phyloP scores from a whole-genome alignment of 2,888 invertebrate genomes.

The Coleophora flavipennella region DNA sequence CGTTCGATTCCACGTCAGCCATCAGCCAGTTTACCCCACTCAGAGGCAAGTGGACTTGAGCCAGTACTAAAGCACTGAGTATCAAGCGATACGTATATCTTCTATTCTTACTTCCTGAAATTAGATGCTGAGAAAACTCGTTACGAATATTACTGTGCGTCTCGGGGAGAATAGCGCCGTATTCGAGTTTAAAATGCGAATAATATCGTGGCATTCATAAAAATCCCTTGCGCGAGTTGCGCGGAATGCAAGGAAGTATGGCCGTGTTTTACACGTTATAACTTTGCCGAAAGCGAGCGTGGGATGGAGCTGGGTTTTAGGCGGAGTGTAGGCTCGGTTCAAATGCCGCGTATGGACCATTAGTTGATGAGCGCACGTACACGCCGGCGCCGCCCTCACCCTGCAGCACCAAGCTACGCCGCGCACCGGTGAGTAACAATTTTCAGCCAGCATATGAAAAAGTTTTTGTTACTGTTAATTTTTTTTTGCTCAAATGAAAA shows the following conservation, averaged over 20 bases:
- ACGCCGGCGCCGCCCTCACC: slow-evolving; percentile 43
- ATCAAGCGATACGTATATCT: slow-evolving; percentile 9
- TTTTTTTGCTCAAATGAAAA: slow-evolving; percentile 43
- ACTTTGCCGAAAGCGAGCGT: slow-evolving; percentile 67
- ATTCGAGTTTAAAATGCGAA: slow-evolving; percentile 72
- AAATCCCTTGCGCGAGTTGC: slow-evolving; percentile 67
- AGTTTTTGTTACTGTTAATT: slow-evolving; percentile 55
- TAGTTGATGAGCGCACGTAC: slow-evolving; percentile 72
- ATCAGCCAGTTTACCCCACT: slow-evolving; percentile 33
- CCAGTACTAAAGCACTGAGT: slow-evolving; percentile 18
- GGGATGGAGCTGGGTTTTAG: slow-evolving; percentile 56
- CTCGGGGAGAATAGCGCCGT: slow-evolving; percentile 64
- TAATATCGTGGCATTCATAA: slow-evolving; percentile 70
- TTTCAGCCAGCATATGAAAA: slow-evolving; percentile 67
- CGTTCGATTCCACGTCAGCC: slow-evolving; percentile 42
- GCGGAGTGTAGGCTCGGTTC: slow-evolving; percentile 68
- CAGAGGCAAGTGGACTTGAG: slow-evolving; percentile 38
- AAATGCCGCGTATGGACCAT: slow-evolving; percentile 73
- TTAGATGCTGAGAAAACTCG: slow-evolving; percentile 69
- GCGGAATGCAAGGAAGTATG: slow-evolving; percentile 62
- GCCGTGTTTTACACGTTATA: slow-evolving; percentile 71
- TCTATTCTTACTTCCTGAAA: slow-evolving; percentile 53
- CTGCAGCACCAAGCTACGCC: slow-evolving; percentile 21
- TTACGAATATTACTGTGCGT: slow-evolving; percentile 70
- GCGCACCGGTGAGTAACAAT: slow-evolving; percentile 55